Conservation (phyloP, 2,888 invertebrate genomes). For the Mythimna loreyi region DNA sequence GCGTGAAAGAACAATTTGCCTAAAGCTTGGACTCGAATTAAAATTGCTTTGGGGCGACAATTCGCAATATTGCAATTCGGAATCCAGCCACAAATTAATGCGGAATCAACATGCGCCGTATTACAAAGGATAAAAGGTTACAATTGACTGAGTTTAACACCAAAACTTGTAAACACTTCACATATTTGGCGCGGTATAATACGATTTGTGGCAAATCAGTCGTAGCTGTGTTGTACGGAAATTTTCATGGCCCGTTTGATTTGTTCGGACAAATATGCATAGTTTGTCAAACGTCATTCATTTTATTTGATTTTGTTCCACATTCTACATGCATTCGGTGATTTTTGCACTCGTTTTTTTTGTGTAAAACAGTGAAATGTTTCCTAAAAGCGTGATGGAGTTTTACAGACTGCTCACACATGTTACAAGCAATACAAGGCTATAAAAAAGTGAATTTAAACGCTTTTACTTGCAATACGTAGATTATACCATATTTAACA, state of each 20-base stretch:
- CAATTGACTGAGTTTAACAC: slow-evolving; percentile 67
- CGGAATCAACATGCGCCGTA: slow-evolving; percentile 64
- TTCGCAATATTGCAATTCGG: slow-evolving; percentile 73
- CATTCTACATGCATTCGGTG: slow-evolving; percentile 20
- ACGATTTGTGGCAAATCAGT: slow-evolving; percentile 73
- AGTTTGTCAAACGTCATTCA: slow-evolving; percentile 68
- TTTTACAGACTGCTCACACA: slow-evolving; percentile 6
- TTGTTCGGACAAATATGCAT: slow-evolving; percentile 68
- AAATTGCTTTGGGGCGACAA: slow-evolving; percentile 77
- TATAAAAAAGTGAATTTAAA: background rate
- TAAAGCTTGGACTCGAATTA: slow-evolving; percentile 76
- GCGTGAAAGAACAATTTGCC: slow-evolving; percentile 81
- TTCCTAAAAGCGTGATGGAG: slow-evolving; percentile 19
- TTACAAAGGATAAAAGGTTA: slow-evolving; percentile 70
- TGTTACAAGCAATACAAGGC: background rate
- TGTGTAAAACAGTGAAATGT: slow-evolving; percentile 26
- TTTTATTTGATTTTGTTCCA: slow-evolving; percentile 62
- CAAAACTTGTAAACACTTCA: slow-evolving; percentile 71
- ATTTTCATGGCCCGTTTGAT: slow-evolving; percentile 69
- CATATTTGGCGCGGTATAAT: slow-evolving; percentile 69
- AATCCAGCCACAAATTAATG: slow-evolving; percentile 58
- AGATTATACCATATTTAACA: too few species aligned
- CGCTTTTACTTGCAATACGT: background rate
- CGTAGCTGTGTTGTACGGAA: slow-evolving; percentile 67
- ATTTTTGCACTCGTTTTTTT: slow-evolving; percentile 29